Evolutionary conservation across 2,888 invertebrate genomes (phyloP).

Genomic region (Leistus spinibarbis): DNA sequence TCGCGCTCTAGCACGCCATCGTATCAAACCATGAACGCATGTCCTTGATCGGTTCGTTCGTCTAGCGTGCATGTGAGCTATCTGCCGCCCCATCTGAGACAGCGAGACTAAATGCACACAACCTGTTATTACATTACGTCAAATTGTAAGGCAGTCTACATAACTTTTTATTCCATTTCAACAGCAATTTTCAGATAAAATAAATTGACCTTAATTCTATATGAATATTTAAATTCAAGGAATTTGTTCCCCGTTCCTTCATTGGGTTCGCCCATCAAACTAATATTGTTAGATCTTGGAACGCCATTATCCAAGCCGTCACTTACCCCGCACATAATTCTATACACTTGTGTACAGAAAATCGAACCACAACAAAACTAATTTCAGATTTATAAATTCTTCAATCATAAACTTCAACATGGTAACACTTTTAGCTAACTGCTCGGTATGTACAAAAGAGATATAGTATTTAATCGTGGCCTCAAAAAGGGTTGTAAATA

Average conservation of each 20-base stretch:
- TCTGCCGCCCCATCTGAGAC: constrained; percentile 54
- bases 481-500: too few relatives aligned
- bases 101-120: constrained; percentile 49
- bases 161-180: constrained; percentile 45
- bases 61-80: constrained; percentile 49
- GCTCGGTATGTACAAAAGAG: too few relatives aligned
- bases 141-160: constrained; percentile 48
- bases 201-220: constrained; percentile 42
- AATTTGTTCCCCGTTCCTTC: constrained; percentile 18
- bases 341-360: not conserved
- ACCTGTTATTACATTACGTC: constrained; percentile 55
- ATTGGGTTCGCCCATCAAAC: constrained; percentile 1
- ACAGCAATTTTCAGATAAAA: constrained; percentile 46
- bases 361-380: not conserved
- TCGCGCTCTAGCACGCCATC: constrained; percentile 21
- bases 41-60: not conserved
- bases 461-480: too few relatives aligned
- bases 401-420: not conserved
- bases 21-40: not conserved
- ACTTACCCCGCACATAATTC: not conserved
- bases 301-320: not conserved
- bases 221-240: constrained; percentile 42
- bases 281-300: not conserved
- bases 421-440: not conserved
- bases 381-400: not conserved